Base-by-base conservation (phyloP, 2,113 vertebrate species). In the Scatophagus argus region DNA sequence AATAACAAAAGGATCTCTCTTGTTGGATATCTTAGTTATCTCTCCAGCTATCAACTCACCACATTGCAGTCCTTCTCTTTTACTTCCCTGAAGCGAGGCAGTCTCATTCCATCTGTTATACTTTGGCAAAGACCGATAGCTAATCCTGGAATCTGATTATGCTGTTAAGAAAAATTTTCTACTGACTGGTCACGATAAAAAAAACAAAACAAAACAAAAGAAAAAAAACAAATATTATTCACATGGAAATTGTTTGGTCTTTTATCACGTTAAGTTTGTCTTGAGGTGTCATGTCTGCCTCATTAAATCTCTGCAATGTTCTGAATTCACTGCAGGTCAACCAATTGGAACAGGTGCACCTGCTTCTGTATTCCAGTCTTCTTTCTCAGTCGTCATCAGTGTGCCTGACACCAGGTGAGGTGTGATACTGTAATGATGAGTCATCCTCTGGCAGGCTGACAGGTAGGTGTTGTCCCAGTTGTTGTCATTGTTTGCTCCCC, bases 1-100 rank as follows among this genome's bases (percentile, higher is more conserved):
- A 1, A 75, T 21, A 46, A 64, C 36, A 52, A 49, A 23, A 19
- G 27, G 17, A 27, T 66, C 75, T 47, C 69, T 52, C 39, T 31
- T 2, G 2, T 13, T 61, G 29, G 1, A 16, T 70, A 82, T 79
- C 79, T 77, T 4, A 21, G 21, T 39, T 38, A 67, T 85, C 79
- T 32, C 56, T 41, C 21, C 31, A 54, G 39, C 58, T 65, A 65
- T 68, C 67, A 69, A 59, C 36, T 61, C 8, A 3, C 38, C 13
- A 25, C 49, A 71, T 6, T 58, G 27, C 43, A 32, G 36, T 4
- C 54, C n/a, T 34, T 61, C 52, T 77, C 54, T 70, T 55, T 23
- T 25, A 31, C 10, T 56, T 59, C 21, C 25, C 79, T 1, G 10
- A 71, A 60, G n/a, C 1, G 10, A 75, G 5, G 12, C 56, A 23